phyloP scores from a whole-genome alignment of 2,888 invertebrate species.

The Poecilobothrus nobilitatus region DNA sequence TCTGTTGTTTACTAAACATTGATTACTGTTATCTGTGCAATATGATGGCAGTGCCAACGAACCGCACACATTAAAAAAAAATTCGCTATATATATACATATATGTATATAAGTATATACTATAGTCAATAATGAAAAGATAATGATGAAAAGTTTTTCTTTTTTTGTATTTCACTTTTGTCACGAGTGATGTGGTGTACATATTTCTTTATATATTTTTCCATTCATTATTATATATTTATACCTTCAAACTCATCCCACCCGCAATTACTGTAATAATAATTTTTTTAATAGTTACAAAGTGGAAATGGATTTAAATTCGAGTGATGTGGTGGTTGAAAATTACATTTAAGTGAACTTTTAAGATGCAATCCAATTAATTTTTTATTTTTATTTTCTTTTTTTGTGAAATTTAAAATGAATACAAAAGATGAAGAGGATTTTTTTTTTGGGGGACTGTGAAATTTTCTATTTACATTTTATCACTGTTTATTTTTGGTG shows the following conservation, averaged over 20 bases:
- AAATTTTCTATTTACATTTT: no score
- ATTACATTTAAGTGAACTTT: neutral
- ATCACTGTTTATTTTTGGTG: no score
- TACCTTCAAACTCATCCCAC: neutral
- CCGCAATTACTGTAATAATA: neutral
- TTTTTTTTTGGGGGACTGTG: no score
- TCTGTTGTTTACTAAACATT: neutral
- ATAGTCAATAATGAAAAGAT: neutral
- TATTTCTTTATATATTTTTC: no score
- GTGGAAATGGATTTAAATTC: neutral
- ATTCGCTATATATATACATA: neutral
- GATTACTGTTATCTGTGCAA: no score
- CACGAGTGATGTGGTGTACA: no score
- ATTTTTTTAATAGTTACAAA: neutral
- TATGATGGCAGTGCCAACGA: neutral
- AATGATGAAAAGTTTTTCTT: neutral
- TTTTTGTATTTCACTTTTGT: no score
- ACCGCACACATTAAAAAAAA: neutral
- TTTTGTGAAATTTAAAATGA: no score
- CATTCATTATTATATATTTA: no score
- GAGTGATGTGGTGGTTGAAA: neutral
- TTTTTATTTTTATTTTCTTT: no score
- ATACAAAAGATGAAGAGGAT: no score
- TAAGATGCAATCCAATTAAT: neutral
- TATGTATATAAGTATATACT: neutral